Percentiles rank a stretch among this genome's conserved stretches.
Evolutionary conservation across 2,888 invertebrate species (phyloP).

Genomic region (Ptilodon capucinus): DNA sequence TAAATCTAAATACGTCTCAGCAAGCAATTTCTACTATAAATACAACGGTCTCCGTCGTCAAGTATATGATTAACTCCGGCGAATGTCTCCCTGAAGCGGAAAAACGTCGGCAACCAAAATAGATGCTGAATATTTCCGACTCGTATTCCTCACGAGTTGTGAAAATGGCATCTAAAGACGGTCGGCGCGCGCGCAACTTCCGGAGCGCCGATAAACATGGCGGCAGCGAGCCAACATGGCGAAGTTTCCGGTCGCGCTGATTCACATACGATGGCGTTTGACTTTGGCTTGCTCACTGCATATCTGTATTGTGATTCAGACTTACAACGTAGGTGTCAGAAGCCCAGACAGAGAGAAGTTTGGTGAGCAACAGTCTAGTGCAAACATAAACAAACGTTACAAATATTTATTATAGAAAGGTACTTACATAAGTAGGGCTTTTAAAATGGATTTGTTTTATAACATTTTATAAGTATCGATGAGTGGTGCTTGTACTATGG

Average conservation of each 20-base stretch:
- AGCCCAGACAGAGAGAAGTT: slow-evolving; percentile 45
- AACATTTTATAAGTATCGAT: too few relatives aligned
- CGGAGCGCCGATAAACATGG: slow-evolving; percentile 79
- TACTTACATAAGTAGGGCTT: too few relatives aligned
- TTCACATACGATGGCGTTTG: slow-evolving; percentile 70
- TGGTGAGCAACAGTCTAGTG: slow-evolving; percentile 58
- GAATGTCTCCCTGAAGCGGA: slow-evolving; percentile 75
- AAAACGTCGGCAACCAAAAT: slow-evolving; percentile 76
- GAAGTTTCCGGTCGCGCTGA: slow-evolving; percentile 78
- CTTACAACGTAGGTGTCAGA: slow-evolving; percentile 68
- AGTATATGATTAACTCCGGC: slow-evolving; percentile 72
- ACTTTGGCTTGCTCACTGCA: slow-evolving; percentile 75
- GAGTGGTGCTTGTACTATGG: too few relatives aligned
- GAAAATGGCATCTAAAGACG: slow-evolving; percentile 76
- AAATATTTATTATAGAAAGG: background rate
- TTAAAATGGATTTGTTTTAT: too few relatives aligned
- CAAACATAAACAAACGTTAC: slow-evolving; percentile 16
- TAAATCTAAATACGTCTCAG: slow-evolving; percentile 60
- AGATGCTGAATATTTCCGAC: slow-evolving; percentile 77
- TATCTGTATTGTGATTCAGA: slow-evolving; percentile 78
- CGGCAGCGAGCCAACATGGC: slow-evolving; percentile 78
- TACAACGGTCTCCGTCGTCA: slow-evolving; percentile 64
- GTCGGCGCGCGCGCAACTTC: slow-evolving; percentile 80
- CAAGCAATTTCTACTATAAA: slow-evolving; percentile 66
- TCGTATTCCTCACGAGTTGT: slow-evolving; percentile 65